Conservation (phyloP, 1,140 invertebrate species). For the Nephotettix cincticeps region DNA sequence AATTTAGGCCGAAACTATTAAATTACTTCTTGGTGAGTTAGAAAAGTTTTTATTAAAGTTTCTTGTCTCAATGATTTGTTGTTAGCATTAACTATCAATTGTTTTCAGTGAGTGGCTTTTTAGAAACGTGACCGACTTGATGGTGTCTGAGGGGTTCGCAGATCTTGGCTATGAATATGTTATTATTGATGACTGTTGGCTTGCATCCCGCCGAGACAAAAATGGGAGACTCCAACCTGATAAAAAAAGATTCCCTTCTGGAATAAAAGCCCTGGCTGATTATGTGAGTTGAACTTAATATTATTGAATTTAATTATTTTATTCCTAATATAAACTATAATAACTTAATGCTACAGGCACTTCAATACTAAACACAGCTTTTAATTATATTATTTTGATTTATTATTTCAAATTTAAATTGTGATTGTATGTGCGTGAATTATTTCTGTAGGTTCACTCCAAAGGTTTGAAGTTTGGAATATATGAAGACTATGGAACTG, state of each 20-base stretch:
- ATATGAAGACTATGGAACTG: slow-evolving; percentile 95
- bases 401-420: not conserved
- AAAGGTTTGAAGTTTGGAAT: slow-evolving; percentile 95
- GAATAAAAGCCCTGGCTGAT: slow-evolving; percentile 57
- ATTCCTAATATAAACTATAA: not conserved
- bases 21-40: not conserved
- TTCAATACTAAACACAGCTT: not conserved
- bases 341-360: not conserved
- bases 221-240: slow-evolving; percentile 55
- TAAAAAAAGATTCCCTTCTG: slow-evolving; percentile 57
- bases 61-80: not conserved
- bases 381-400: not conserved
- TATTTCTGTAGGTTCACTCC: slow-evolving; percentile 79
- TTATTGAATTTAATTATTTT: slow-evolving; percentile 29
- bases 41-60: not conserved
- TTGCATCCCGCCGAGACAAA: slow-evolving; percentile 50
- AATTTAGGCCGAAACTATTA: not conserved
- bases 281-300: slow-evolving; percentile 58
- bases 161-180: slow-evolving; percentile 59
- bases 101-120: slow-evolving; percentile 56
- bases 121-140: slow-evolving; percentile 54
- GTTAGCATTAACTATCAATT: too few species aligned
- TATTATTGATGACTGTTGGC: slow-evolving; percentile 65
- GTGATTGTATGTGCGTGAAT: not conserved
- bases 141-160: slow-evolving; percentile 57